phyloP scores from a whole-genome alignment of 2,888 invertebrate genomes.

The Drosophila emarginata region DNA sequence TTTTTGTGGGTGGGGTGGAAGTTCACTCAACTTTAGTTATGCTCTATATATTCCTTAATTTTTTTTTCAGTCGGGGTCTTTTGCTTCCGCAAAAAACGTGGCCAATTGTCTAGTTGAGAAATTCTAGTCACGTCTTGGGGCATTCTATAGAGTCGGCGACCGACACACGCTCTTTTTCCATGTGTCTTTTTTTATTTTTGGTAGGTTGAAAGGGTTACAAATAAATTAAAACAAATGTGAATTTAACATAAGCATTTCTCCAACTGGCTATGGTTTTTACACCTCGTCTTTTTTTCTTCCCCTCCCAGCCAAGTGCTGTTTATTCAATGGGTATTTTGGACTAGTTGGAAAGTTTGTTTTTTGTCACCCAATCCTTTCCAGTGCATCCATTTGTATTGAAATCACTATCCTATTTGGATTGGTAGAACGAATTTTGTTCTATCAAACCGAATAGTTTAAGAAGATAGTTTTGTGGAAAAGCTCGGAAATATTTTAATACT shows the following conservation, averaged over 20 bases:
- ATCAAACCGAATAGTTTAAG: too few relatives aligned
- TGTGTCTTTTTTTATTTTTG: conserved; percentile 23
- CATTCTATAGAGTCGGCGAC: conserved; percentile 39
- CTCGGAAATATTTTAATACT: too few relatives aligned
- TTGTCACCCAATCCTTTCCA: too few relatives aligned
- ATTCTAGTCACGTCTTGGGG: conserved; percentile 65
- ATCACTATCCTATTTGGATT: too few relatives aligned
- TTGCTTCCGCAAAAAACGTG: conserved; percentile 60
- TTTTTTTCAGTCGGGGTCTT: conserved; percentile 19
- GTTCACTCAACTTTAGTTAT: conserved; percentile 71
- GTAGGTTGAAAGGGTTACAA: conserved; percentile 34
- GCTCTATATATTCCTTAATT: conserved; percentile 55
- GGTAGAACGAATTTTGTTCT: too few relatives aligned
- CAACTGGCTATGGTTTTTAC: conserved; percentile 14
- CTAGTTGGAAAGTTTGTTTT: background rate
- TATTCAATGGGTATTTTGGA: background rate
- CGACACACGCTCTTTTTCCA: conserved; percentile 40
- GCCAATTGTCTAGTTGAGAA: conserved; percentile 16
- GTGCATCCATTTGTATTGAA: too few relatives aligned
- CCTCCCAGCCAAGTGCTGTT: background rate
- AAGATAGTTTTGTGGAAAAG: too few relatives aligned
- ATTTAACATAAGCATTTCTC: conserved; percentile 49
- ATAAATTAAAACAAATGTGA: conserved; percentile 58
- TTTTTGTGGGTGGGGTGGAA: conserved; percentile 15
- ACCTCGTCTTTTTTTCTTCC: conserved; percentile 17